These are phyloP conservation scores for Onthophagus sagittarius DNA, from an alignment of 2,888 invertebrate species.

Conservation along the genomic window DNA sequence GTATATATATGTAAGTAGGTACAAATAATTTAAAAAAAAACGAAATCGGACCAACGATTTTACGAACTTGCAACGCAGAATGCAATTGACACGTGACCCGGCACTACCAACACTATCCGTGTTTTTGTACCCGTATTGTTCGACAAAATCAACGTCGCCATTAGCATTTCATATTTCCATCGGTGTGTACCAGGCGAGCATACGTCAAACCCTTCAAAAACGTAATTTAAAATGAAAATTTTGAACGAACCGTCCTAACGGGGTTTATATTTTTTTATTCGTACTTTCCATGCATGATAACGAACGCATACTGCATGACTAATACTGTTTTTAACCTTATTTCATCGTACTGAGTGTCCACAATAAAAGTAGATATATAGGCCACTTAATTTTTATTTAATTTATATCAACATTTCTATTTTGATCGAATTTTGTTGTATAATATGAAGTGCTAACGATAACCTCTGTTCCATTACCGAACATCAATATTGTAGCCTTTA, in stretches of 20 bases:
- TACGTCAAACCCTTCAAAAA: not conserved
- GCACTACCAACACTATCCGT: not conserved
- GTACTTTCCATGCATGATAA: not conserved
- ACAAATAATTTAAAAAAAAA: too few relatives aligned
- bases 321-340: not conserved
- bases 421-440: too few relatives aligned
- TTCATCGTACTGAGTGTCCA: too few relatives aligned
- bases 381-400: too few relatives aligned
- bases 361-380: too few relatives aligned
- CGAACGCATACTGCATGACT: not conserved
- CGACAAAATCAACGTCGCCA: not conserved
- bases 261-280: not conserved
- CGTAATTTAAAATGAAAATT: not conserved
- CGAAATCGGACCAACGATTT: not conserved
- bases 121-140: not conserved
- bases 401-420: too few relatives aligned
- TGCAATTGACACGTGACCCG: not conserved
- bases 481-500: slow-evolving; percentile 11
- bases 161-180: not conserved
- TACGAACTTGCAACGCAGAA: not conserved
- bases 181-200: not conserved
- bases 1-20: too few relatives aligned
- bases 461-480: not conserved
- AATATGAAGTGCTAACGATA: not conserved
- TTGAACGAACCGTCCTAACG: not conserved